Evolutionary conservation across 2,888 invertebrate species (phyloP), one percentile per base, ranked within the genome.

Genomic region (Microplitis deprimator): DNA sequence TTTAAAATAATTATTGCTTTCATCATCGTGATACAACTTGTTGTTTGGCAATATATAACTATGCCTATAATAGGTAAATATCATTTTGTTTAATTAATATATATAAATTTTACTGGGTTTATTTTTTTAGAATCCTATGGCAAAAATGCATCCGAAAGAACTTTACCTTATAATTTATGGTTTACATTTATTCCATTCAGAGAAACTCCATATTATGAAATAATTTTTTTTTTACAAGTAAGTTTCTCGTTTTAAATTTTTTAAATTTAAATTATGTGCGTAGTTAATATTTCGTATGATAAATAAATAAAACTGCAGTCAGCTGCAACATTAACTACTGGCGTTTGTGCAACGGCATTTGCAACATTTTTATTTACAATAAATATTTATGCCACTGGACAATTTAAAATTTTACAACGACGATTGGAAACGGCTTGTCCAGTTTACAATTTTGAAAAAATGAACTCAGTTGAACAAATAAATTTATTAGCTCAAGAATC

Each of bases 131-230:
- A 68, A 40, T 38, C 40, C 4, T 6, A 7, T 17, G 82, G 80
- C 8, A 80, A 40, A 61, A 84, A 86, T 39, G 79, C 71, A 17
- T 80, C 84, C 3, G 83, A 85, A 1, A 81, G 84, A 70, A 72
- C 70, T 59, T 77, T 86, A 16, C 86, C 85, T 0, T 84, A 84
- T 68, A 83, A 81, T 65, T 67, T 86, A 39, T 82, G 82, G 81
- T 0, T 84, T 5, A 59, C 50, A 50, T 50, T 82, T 41, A 71
- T 84, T 16, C 82, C 83, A 6, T 60, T 81, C 6, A 80, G 76
- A 10, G 62, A 77, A 38, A 77, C 84, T 7, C 84, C 84, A 6
- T 84, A 83, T 67, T 84, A 83, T 59, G 84, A 84, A 79, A 72
- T 84, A 10, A 6, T 6, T 50, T 50, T 50, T 50, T 10, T 13